phyloP scores from a whole-genome alignment of 2,797 vertebrate species.

The Halcyon smyrnensis region DNA sequence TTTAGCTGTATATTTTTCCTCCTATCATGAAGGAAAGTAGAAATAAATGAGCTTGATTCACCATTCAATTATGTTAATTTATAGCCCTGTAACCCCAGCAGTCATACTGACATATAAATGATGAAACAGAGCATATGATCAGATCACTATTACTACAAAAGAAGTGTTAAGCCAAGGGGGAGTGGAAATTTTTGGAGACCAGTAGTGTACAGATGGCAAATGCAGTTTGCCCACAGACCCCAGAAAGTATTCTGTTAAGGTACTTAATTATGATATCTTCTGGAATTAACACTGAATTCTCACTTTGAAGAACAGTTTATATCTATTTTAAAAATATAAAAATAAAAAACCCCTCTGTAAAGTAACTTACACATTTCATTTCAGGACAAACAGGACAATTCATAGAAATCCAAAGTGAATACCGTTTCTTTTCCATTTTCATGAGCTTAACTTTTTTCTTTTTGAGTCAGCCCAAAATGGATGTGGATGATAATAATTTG shows the following conservation, averaged over 20 bases:
- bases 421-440: not conserved
- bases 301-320: not conserved
- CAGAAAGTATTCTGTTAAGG: not conserved
- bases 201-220: not conserved
- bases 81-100: conserved; percentile 37
- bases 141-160: conserved; percentile 1
- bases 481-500: not conserved
- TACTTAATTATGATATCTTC: not conserved
- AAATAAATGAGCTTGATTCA: conserved; percentile 52
- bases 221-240: not conserved
- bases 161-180: not conserved
- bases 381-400: not conserved
- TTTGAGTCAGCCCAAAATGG: not conserved
- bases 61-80: conserved; percentile 55
- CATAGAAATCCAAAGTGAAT: not conserved
- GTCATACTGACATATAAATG: conserved; percentile 42
- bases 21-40: not conserved
- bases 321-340: not conserved
- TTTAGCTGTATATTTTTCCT: conserved; percentile 38
- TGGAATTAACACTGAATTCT: not conserved
- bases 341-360: not conserved
- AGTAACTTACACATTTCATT: not conserved
- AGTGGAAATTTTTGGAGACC: conserved; percentile 30
- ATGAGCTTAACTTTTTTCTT: not conserved
- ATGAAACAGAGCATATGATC: conserved; percentile 48